A percentile compares a stretch with the other conserved stretches of the same genome.
Conservation (phyloP, 2,797 vertebrate species). For the Coccyzus lansbergi region DNA sequence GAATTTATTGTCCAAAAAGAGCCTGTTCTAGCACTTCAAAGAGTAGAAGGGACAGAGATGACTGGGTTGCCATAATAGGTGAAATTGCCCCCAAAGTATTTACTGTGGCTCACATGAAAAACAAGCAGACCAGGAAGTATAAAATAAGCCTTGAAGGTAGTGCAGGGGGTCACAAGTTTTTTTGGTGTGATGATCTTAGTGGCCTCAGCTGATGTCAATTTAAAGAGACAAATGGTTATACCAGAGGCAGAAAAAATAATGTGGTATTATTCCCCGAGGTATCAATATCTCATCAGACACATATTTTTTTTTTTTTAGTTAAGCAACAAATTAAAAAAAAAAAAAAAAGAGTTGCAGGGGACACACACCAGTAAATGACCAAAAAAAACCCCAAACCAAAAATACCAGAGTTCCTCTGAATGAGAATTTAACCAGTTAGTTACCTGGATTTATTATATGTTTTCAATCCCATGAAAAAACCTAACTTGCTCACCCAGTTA, state of each 20-base stretch:
- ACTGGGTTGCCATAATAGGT: neutral
- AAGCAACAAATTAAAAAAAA: neutral
- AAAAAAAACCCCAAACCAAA: neutral
- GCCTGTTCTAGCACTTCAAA: neutral
- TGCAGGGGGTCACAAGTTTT: neutral
- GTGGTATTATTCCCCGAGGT: slow-evolving; percentile 18
- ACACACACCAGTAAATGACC: neutral
- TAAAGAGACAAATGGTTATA: slow-evolving; percentile 57
- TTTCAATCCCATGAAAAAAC: neutral
- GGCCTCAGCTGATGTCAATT: slow-evolving; percentile 32
- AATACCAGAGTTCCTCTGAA: neutral
- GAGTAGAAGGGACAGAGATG: neutral
- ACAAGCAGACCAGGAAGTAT: neutral
- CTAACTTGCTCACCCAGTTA: slow-evolving; percentile 41
- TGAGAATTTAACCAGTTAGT: slow-evolving; percentile 6
- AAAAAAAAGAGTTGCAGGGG: neutral
- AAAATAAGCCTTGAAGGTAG: slow-evolving; percentile 36
- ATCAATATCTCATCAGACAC: slow-evolving; percentile 20
- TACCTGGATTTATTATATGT: neutral
- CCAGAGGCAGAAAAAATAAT: slow-evolving; percentile 38
- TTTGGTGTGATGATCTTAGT: slow-evolving; percentile 25
- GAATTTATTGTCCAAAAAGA: neutral
- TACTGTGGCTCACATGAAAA: slow-evolving; percentile 5
- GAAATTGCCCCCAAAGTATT: neutral
- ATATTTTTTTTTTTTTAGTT: neutral